Evolutionary conservation across 2,888 invertebrate species (phyloP), one percentile per base, ranked within the genome.

Genomic region (Macrophya annulata): DNA sequence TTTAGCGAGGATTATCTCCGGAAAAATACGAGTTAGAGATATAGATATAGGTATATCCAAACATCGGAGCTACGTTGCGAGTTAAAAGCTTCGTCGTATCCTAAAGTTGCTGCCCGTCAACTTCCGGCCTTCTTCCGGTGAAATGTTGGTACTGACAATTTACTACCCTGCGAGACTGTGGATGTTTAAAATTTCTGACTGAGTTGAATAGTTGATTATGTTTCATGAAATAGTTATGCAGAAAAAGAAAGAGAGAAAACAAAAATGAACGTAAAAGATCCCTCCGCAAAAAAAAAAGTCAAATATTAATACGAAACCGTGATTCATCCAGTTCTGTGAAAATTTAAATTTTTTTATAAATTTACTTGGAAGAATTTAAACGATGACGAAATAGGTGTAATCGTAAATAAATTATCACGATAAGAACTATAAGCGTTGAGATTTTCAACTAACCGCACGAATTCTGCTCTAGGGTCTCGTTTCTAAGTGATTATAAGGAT

Each of bases 361-460:
- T 25, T 25, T 0, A 0, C 62, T 25, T 0, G n/a, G 8, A 40
- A 40, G 4, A 40, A 76, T 48, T 15, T 25, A 48, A 76, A 74
- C 45, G 12, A 45, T 21, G 45, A 74, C 1, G 25, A 74, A 72
- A 72, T n/a, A 40, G 17, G 43, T 43, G 45, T 25, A 25, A 76
- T 76, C 12, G 1, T 40, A 40, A 2, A 31, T 40, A 17, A 37
- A 40, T 40, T 15, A 71, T 6, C 17, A 37, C 55, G 81, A 59
- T 31, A 62, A 40, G 81, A 43, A 31, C 3, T 31, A 21, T 31
- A 21, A 45, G 31, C 21, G 79, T 40, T 12, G 59, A 43, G 62
- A 43, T 81, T 81, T 81, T 81, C 81, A 81, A 81, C 81, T 81
- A 81, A 81, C 81, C 81, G 59, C 21, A 31, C n/a, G 55, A 81